Evolutionary conservation across 1,140 invertebrate species (phyloP).

Genomic region (Epicauta chinensis): DNA sequence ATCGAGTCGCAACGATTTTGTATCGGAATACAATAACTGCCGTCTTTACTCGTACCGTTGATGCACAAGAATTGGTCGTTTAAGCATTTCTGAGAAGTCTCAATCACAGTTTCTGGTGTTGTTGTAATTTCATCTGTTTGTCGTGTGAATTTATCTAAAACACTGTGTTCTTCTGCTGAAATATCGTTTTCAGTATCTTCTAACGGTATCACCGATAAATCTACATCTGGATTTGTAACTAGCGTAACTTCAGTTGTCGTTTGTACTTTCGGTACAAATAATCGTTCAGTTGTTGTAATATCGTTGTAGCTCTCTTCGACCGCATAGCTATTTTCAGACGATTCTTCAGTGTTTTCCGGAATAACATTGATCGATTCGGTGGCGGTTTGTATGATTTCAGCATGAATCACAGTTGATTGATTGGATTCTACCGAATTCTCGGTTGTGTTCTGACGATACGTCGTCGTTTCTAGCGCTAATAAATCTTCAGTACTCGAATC

Average conservation of each 20-base stretch:
- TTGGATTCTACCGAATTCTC: neutral
- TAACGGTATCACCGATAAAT: slow-evolving; percentile 15
- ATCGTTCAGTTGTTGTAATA: slow-evolving; percentile 30
- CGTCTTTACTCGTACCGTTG: slow-evolving; percentile 52
- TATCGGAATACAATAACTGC: slow-evolving; percentile 51
- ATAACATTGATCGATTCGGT: slow-evolving; percentile 21
- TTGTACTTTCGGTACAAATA: slow-evolving; percentile 27
- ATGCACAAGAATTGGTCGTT: slow-evolving; percentile 55
- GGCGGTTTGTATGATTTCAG: slow-evolving; percentile 27
- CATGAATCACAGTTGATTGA: slow-evolving; percentile 12
- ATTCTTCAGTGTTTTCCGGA: slow-evolving; percentile 2
- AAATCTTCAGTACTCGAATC: slow-evolving; percentile 36
- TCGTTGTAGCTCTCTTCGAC: slow-evolving; percentile 32
- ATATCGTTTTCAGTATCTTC: slow-evolving; percentile 28
- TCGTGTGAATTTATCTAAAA: slow-evolving; percentile 25
- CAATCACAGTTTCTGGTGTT: slow-evolving; percentile 15
- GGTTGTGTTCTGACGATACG: slow-evolving; percentile 9
- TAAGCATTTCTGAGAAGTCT: slow-evolving; percentile 48
- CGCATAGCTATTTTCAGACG: slow-evolving; percentile 22
- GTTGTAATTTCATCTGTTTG: neutral
- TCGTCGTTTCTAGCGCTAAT: slow-evolving; percentile 39
- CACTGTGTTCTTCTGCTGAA: slow-evolving; percentile 24
- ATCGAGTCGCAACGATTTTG: slow-evolving; percentile 55
- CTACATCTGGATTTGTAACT: slow-evolving; percentile 7
- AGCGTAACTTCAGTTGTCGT: slow-evolving; percentile 18